Conservation (phyloP, 2,888 invertebrate species). For the Drosophila neotestacea region DNA sequence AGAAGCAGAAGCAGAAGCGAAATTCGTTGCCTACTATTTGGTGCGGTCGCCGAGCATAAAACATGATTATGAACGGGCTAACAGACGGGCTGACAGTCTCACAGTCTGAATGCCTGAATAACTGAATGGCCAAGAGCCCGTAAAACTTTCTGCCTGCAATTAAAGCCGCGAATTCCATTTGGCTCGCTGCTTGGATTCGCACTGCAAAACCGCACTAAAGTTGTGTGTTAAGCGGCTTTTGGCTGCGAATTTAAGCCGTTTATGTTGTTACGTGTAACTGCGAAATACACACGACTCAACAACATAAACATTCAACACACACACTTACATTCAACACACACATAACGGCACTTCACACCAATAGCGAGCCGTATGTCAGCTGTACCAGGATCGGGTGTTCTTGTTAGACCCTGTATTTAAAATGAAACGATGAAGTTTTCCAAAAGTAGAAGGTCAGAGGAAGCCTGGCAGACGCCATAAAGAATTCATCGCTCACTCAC, state of each 20-base stretch:
- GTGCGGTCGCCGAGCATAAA: constrained; percentile 54
- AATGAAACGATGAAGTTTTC: no score
- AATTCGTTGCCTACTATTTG: constrained; percentile 47
- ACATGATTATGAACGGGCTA: constrained; percentile 58
- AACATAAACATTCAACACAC: constrained; percentile 11
- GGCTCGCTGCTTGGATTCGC: constrained; percentile 9
- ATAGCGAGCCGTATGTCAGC: constrained; percentile 49
- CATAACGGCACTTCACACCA: constrained; percentile 23
- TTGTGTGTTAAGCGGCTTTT: constrained; percentile 73
- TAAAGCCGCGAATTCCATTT: constrained; percentile 47
- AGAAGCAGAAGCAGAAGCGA: constrained; percentile 17
- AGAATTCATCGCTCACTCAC: no score
- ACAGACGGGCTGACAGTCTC: not conserved
- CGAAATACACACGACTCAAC: constrained; percentile 47
- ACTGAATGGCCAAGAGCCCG: constrained; percentile 1
- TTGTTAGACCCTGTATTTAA: no score
- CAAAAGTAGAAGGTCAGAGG: no score
- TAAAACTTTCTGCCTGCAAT: constrained; percentile 46
- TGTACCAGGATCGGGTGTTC: constrained; percentile 38
- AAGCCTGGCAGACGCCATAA: no score
- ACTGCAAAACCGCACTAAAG: constrained; percentile 66
- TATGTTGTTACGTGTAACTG: constrained; percentile 61
- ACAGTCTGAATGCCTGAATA: not conserved
- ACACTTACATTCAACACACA: not conserved
- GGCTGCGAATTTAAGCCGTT: constrained; percentile 72